Base-by-base conservation (phyloP, 1,140 invertebrate genomes). In the Zophobas morio region DNA sequence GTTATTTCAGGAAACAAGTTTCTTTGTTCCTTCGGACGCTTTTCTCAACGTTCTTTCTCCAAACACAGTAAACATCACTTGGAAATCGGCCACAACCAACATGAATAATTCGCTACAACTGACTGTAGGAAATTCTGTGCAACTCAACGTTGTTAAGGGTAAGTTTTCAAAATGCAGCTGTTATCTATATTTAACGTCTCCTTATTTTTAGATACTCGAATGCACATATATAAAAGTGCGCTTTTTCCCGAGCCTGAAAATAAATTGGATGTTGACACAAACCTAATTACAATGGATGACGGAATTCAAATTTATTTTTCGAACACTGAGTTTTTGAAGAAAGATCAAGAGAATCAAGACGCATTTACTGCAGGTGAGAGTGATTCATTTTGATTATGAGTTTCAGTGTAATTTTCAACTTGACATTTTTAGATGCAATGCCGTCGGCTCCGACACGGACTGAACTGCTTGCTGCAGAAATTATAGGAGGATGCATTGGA, bases 41-140 rank as follows among this genome's bases (percentile, higher is more conserved):
- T 46, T 77, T 53, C 34, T 78, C 0, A 74, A 32, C 0, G 0
- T 42, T 66, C 35, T 63, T 42, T 39, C 51, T 37, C 34, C 33
- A n/a, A 73, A 74, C 39, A 42, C 71, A 4, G 57, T 81, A 1
- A 81, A 77, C 37, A 81, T 81, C 32, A 79, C 80, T 1, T 81
- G 80, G 80, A 77, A 57, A 66, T 34, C 40, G 32, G 32, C 39
- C 6, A 51, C 70, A 40, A 8, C 37, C 37, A 1, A 74, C 6
- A 35, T 76, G 1, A 79, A 81, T 47, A 81, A 79, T 39, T 81
- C 80, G 5, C 6, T 81, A 42, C 6, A 66, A 66, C 42, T 66
- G 2, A 39, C 20, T 20, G 42, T 66, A n/a, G 60, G 60, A 66
- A 66, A 66, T 5, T 66, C 60, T 5, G 36, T 66, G n/a, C 60